These are phyloP conservation scores for Dryobota labecula DNA, from an alignment of 2,888 invertebrate species.

Conservation along the genomic window DNA sequence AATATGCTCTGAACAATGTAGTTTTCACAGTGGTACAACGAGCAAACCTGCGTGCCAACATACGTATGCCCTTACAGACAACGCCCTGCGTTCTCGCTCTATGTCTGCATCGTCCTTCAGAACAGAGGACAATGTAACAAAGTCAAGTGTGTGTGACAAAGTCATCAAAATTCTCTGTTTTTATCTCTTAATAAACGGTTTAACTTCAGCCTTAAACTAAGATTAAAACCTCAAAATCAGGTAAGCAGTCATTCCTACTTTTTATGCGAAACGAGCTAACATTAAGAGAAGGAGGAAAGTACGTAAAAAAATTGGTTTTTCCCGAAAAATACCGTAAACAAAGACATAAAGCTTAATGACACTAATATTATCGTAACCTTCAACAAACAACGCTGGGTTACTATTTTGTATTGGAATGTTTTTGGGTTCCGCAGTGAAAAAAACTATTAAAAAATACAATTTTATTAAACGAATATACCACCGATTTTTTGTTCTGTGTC, in stretches of 20 bases:
- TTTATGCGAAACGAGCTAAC: constrained; percentile 33
- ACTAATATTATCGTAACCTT: constrained; percentile 64
- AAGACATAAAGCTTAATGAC: constrained; percentile 73
- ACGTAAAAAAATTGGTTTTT: constrained; percentile 54
- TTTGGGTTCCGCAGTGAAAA: no score
- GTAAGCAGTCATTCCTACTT: constrained; percentile 38
- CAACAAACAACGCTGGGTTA: constrained; percentile 57
- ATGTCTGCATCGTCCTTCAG: no score
- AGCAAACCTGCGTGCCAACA: no score
- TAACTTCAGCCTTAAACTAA: no score
- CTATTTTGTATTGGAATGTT: constrained; percentile 45
- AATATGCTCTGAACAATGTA: no score
- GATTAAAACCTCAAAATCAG: constrained; percentile 39
- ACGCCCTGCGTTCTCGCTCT: no score
- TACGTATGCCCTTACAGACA: no score
- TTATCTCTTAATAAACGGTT: no score
- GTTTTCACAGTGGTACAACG: no score
- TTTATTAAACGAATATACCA: not conserved
- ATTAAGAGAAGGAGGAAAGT: constrained; percentile 44
- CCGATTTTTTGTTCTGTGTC: not conserved
- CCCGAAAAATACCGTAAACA: constrained; percentile 67
- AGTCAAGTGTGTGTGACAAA: no score
- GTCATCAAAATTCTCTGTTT: no score
- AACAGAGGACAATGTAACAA: no score
- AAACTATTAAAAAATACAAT: not conserved